Evolutionary conservation across 2,113 vertebrate species (phyloP), one percentile per base, ranked within the genome.

Genomic region (Saimiri boliviensis): DNA sequence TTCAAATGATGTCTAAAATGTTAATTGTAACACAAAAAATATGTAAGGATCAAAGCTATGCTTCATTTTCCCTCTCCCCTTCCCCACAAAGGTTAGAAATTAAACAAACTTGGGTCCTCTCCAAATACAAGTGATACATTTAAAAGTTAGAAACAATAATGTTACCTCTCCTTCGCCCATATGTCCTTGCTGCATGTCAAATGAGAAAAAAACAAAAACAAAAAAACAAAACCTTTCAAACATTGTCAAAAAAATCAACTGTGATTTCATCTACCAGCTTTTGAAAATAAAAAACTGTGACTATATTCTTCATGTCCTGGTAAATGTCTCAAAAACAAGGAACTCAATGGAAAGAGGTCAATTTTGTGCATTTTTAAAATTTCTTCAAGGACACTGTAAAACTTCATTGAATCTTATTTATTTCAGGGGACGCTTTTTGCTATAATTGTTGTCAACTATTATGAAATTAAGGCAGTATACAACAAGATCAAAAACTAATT

Each of bases 121-220:
- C 95, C 97, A 98, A 93, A 98, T 96, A 98, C 97, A 99, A 99
- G 96, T 98, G 97, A 98, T 95, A 99, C 98, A 99, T 98, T 98
- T 98, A 98, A 98, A 98, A 98, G 98, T 99, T 98, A 98, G 98
- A 99, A 98, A 99, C 97, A 98, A 98, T 98, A 96, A 97, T 98
- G 99, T 99, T 99, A 99, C 99, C 99, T 99, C 99, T 99, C 99
- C 99, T 99, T 99, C 99, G 99, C 99, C 99, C 99, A 99, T 99
- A 99, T 99, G 99, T 99, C 99, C 99, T 99, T 97, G 99, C 99
- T 99, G 99, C 99, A 99, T 99, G 99, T 99, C 98, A 99, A 99
- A 99, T 99, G 99, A 99, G 98, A 98, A 99, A 98, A 98, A 99
- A 79, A 79, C 76, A 79, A 79, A 97, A 92, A 96, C 84, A 68